Base-by-base conservation (phyloP, 2,797 vertebrate genomes). In the Propithecus deckenii region DNA sequence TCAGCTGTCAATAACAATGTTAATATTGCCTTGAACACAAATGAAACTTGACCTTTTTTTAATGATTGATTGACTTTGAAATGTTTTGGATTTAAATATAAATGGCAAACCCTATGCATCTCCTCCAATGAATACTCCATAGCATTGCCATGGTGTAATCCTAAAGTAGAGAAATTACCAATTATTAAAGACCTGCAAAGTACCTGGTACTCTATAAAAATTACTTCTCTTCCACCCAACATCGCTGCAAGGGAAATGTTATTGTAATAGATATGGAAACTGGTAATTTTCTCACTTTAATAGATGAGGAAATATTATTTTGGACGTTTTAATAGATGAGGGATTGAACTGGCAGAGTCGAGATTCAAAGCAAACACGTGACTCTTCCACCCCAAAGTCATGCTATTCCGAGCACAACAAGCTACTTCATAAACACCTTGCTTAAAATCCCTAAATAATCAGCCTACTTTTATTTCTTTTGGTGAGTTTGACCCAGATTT, bases 291-390 rank as follows among this genome's bases (percentile, higher is more conserved):
- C 65, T 95, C 74, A 43, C 91, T 87, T 97, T 75, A 87, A 52
- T 79, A 79, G 79, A 72, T 78, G 57, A 93, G 25, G 22, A 91
- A 95, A 69, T 78, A 71, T 65, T 93, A 76, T 79, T 95, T 95
- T 78, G 46, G 28, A 78, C 20, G 63, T 92, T 98, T 96, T 94
- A 88, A 69, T 79, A 88, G 87, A 93, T 81, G 80, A 96, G 22
- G 61, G 72, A 86, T 81, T 88, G 85, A 86, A 76, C 30, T 88
- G 78, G 48, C 55, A 86, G 61, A 90, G 46, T 28, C 69, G 14
- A 94, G 25, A 88, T 86, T 97, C 23, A 83, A 86, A 48, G 10
- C 30, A 91, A 85, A n/a, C n/a, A 81, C 10, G 0, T 74, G 41
- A 87, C 30, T 91, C 48, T 87, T 95, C 71, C 48, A 48, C 1